Percentiles rank a stretch among this genome's conserved stretches.
Conservation (phyloP, 2,113 vertebrate species). For the Toxotes jaculatrix region DNA sequence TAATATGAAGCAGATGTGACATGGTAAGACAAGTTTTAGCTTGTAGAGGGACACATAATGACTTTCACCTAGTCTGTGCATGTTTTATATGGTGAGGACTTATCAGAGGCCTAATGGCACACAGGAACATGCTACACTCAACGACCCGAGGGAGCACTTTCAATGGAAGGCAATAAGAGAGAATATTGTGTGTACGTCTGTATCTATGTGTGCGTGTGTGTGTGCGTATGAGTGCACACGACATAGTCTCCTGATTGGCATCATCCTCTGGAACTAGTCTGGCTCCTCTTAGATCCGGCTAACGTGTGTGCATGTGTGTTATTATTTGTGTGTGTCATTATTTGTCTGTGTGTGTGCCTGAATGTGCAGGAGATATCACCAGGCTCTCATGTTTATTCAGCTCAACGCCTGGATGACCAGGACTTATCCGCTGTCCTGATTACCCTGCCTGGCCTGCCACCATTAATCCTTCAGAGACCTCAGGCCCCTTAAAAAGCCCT, state of each 20-base stretch:
- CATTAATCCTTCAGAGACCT: constrained; percentile 84
- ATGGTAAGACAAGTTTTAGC: constrained; percentile 52
- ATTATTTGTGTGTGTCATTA: constrained; percentile 55
- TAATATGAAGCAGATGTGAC: constrained; percentile 67
- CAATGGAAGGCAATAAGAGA: constrained; percentile 59
- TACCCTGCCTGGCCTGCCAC: constrained; percentile 83
- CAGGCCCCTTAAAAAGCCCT: constrained; percentile 74
- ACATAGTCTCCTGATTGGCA: constrained; percentile 74
- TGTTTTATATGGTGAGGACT: constrained; percentile 61
- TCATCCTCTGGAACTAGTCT: constrained; percentile 72
- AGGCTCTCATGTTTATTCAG: constrained; percentile 84
- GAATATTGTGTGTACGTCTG: constrained; percentile 40
- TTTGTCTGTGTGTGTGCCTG: constrained; percentile 34
- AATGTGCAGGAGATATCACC: constrained; percentile 74
- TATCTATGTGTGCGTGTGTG: constrained; percentile 10
- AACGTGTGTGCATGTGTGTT: constrained; percentile 57
- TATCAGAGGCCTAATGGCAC: constrained; percentile 70
- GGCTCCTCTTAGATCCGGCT: constrained; percentile 69
- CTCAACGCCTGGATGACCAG: constrained; percentile 82
- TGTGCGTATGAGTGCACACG: constrained; percentile 11
- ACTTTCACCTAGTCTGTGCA: constrained; percentile 39
- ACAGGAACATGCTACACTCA: constrained; percentile 66
- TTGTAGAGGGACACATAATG: constrained; percentile 59
- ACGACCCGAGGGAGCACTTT: constrained; percentile 59
- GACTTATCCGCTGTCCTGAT: constrained; percentile 83